Conservation (phyloP, 2,888 invertebrate genomes). For the Eupithecia subumbrata region DNA sequence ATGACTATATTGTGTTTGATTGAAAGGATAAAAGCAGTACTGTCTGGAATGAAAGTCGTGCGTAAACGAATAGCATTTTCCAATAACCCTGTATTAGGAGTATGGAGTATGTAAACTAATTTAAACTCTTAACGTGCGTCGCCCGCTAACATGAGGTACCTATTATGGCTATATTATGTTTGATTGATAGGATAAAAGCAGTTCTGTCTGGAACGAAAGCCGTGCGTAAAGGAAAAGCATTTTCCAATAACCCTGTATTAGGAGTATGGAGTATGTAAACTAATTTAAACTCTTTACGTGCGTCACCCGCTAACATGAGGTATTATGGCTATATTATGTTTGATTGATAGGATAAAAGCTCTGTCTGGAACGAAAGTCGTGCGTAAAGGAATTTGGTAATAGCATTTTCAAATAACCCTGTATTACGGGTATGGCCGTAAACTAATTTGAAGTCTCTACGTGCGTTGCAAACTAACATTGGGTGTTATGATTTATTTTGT, state of each 20-base stretch:
- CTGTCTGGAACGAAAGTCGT: neutral
- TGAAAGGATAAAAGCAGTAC: neutral
- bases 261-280: no score
- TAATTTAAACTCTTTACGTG: no score
- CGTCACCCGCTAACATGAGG: slow-evolving; percentile 30
- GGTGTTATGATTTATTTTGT: neutral
- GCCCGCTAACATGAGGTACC: slow-evolving; percentile 34
- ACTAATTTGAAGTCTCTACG: no score
- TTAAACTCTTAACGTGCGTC: no score
- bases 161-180: neutral
- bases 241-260: no score
- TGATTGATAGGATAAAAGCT: neutral
- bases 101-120: no score
- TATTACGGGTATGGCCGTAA: neutral
- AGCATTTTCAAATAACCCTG: neutral
- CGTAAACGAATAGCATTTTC: neutral
- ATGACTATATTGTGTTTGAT: slow-evolving; percentile 4
- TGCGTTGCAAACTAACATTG: no score
- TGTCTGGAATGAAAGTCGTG: neutral
- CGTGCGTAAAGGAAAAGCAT: neutral
- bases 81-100: no score
- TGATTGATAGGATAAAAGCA: neutral
- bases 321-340: neutral
- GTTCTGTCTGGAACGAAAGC: neutral
- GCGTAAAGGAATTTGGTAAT: neutral